A percentile compares a stretch with the other conserved stretches of the same genome.
Evolutionary conservation across 2,888 invertebrate species (phyloP).

Genomic region (Agrotis puta): DNA sequence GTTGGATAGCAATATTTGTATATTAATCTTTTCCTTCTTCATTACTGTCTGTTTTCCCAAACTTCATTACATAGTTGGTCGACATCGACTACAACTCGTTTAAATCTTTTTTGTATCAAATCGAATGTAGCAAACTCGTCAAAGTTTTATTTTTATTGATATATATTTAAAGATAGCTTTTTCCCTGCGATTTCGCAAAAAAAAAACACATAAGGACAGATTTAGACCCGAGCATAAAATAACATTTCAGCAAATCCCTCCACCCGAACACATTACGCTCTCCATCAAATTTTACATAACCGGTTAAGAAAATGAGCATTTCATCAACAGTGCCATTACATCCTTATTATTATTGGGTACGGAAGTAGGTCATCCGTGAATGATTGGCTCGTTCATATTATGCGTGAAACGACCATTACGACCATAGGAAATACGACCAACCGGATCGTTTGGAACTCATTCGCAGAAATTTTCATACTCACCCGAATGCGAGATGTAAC

Average conservation of each 20-base stretch:
- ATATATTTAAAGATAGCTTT: neutral
- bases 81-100: no score
- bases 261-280: slow-evolving; percentile 22
- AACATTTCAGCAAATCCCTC: slow-evolving; percentile 18
- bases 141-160: neutral
- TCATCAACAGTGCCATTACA: slow-evolving; percentile 54
- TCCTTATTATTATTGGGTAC: slow-evolving; percentile 62
- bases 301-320: slow-evolving; percentile 59
- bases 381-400: slow-evolving; percentile 64
- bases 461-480: slow-evolving; percentile 54
- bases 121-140: no score
- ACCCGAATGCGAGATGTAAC: slow-evolving; percentile 41
- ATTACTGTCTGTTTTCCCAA: neutral
- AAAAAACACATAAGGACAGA: slow-evolving; percentile 8
- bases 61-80: neutral
- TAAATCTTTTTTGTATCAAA: neutral
- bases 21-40: neutral
- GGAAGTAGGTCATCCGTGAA: slow-evolving; percentile 65
- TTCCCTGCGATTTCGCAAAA: no score
- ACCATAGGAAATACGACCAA: slow-evolving; percentile 51
- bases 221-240: slow-evolving; percentile 32
- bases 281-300: slow-evolving; percentile 37
- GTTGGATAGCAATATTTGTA: no score
- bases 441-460: slow-evolving; percentile 54
- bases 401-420: slow-evolving; percentile 57